phyloP scores from a whole-genome alignment of 2,888 invertebrate genomes.

The Panorpa germanica region DNA sequence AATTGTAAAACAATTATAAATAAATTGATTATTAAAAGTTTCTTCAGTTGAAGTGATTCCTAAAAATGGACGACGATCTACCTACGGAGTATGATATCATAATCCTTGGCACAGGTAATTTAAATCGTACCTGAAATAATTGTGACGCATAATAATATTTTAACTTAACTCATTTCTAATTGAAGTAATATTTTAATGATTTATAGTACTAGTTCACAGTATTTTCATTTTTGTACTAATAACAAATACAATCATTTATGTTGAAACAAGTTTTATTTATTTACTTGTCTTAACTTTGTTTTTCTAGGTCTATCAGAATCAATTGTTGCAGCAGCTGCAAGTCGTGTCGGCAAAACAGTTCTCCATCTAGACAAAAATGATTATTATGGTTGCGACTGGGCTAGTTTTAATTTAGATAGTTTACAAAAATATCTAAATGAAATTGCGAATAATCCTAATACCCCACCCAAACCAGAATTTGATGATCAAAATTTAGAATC shows the following conservation, averaged over 20 bases:
- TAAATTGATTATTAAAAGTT: no score
- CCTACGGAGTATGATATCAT: slow-evolving; percentile 79
- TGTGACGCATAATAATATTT: slow-evolving; percentile 8
- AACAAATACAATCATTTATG: slow-evolving; percentile 5
- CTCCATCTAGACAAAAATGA: slow-evolving; percentile 83
- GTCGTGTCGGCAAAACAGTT: slow-evolving; percentile 82
- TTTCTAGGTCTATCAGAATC: slow-evolving; percentile 75
- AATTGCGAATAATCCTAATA: slow-evolving; percentile 24
- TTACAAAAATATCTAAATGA: slow-evolving; percentile 49
- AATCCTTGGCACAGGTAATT: slow-evolving; percentile 79
- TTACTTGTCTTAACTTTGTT: no score
- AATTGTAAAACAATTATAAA: no score
- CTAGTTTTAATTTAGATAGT: slow-evolving; percentile 77
- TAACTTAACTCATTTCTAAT: slow-evolving; percentile 4
- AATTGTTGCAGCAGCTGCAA: slow-evolving; percentile 85
- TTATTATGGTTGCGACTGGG: slow-evolving; percentile 90
- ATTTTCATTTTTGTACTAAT: no score
- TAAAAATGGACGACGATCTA: slow-evolving; percentile 57
- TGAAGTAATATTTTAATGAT: no score
- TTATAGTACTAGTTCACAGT: no score
- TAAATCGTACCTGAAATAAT: slow-evolving; percentile 2
- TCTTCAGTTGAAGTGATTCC: slow-evolving; percentile 48
- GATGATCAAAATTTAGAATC: no score
- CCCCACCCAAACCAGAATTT: no score
- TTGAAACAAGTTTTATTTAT: slow-evolving; percentile 3